Conservation (phyloP, 37 sponge, comb jelly and placozoan species). For the Hexactinellida sp. region DNA sequence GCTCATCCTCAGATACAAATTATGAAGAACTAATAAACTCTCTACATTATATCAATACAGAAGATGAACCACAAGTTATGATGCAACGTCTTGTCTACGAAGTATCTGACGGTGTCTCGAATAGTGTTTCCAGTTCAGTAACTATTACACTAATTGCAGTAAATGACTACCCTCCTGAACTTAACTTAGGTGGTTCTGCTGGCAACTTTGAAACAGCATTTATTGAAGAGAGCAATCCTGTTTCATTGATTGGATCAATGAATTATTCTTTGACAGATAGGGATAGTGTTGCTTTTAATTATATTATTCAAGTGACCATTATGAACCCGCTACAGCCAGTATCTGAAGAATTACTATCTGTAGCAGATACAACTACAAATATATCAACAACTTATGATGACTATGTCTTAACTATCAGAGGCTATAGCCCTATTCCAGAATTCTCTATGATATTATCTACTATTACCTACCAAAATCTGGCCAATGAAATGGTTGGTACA, state of each 20-base stretch:
- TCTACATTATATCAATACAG: constrained; percentile 27
- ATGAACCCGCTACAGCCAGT: constrained; percentile 19
- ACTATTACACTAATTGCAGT: constrained; percentile 19
- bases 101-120: constrained; percentile 41
- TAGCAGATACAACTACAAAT: constrained; percentile 22
- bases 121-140: constrained; percentile 18
- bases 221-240: constrained; percentile 43
- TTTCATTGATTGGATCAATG: constrained; percentile 28
- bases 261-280: constrained; percentile 41
- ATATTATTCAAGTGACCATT: constrained; percentile 27
- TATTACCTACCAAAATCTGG: constrained; percentile 35
- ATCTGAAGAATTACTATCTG: constrained; percentile 32
- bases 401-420: constrained; percentile 8
- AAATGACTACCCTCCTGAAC: constrained; percentile 32
- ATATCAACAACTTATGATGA: constrained; percentile 20
- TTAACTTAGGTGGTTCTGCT: constrained; percentile 29
- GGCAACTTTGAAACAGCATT: constrained; percentile 32
- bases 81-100: constrained; percentile 26
- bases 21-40: constrained; percentile 53
- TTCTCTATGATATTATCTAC: neutral
- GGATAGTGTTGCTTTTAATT: constrained; percentile 40
- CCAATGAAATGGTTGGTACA: constrained; percentile 29
- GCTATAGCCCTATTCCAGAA: constrained; percentile 16
- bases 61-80: constrained; percentile 25
- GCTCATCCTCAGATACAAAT: neutral